Base-by-base conservation (phyloP, 2,797 vertebrate species). In the Botia kubotai region DNA sequence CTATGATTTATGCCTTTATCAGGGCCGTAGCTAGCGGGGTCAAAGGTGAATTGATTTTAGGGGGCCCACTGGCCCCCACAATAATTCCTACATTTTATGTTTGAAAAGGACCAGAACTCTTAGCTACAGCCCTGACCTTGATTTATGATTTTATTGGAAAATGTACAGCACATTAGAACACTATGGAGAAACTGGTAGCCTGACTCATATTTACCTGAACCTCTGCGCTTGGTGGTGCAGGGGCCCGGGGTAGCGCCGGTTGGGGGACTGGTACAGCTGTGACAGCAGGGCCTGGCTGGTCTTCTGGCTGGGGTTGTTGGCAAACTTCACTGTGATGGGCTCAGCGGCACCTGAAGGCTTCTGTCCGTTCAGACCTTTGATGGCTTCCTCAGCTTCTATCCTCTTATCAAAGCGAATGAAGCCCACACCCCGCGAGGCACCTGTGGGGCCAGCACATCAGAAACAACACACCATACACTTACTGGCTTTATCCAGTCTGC, bases 331-430 rank as follows among this genome's bases (percentile, higher is more conserved):
- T 80, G 98, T 99, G 93, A 99, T 99, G 87, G 98, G 98, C 94
- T 99, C 98, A 1, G 97, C 97, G 68, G 98, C 97, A 90, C 97
- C 97, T 17, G 97, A 97, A 88, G 98, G 98, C 93, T 99, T 99
- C 95, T 99, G 98, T 90, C 98, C 97, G 75, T 99, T 99, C 90
- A 99, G 95, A 88, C 98, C 98, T 94, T 99, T 99, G 95, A 99
- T 99, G 94, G 98, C 98, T 95, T 99, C 98, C 93, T 99, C 98
- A 72, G 98, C 98, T 91, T 99, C 98, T 93, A 99, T 98, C 94
- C 98, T 98, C 94, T 99, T 99, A 95, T 99, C 98, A 93, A 99
- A 99, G 92, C 98, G 98, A 89, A 99, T 99, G 94, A 99, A 99
- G 90, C 98, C 98, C 89, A 99, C 98, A 88, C 98, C 98, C 94